Base-by-base conservation (phyloP, 2,113 vertebrate genomes). In the Oplegnathus fasciatus region DNA sequence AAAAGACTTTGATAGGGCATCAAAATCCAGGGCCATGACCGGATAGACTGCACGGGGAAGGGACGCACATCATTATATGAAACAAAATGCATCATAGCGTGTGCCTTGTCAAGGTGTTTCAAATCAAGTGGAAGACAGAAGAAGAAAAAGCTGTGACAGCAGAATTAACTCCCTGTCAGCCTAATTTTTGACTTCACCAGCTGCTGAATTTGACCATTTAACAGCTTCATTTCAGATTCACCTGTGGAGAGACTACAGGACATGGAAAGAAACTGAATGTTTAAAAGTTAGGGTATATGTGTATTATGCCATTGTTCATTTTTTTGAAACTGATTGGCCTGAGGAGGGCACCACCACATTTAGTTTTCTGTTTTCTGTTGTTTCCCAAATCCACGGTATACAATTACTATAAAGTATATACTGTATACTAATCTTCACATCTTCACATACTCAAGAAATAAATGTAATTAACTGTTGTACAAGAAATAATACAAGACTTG, bases 1-100 rank as follows among this genome's bases (percentile, higher is more conserved):
- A 67, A 73, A 85, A 50, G 9, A 61, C 55, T 87, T 82, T 80
- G 70, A 91, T 75, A n/a, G 37, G 52, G 57, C 37, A 34, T 80
- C 75, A 61, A 52, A 86, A 70, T 67, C 26, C 54, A 42, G 3
- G 4, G 22, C 30, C 2, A 4, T 62, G 78, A 73, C 61, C 20
- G 42, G 54, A 28, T 61, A 26, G 78, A 74, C 42, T 6, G 6
- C 26, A 62, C 3, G 6, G 48, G 26, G 28, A 70, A 54, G 6
- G 26, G 26, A 46, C 24, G 46, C n/a, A 48, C 22, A 52, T 34
- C 22, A 52, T 42, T 40, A 52, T 22, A n/a, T 70, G 46, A 78
- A 75, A 57, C 40, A 17, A 54, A 37, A 62, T 13, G 60, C 42
- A 30, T n/a, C 40, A 18, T 6, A 57, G 60, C 32, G n/a, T 22